Percentiles rank a stretch among this genome's conserved stretches.
Evolutionary conservation across 2,113 vertebrate genomes (phyloP).

Genomic region (Spermophilus dauricus): DNA sequence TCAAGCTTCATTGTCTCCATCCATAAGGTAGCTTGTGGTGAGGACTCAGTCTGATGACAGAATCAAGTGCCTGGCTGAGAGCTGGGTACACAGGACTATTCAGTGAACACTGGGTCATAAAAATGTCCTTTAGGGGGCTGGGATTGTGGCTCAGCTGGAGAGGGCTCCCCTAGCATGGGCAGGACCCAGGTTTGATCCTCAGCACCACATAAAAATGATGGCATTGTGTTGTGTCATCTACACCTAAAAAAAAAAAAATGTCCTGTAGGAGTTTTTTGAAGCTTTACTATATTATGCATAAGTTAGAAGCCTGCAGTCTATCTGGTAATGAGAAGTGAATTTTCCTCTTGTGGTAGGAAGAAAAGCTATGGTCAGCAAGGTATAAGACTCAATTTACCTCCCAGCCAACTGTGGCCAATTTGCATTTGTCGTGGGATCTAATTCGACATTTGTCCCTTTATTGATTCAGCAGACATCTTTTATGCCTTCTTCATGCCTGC

Average conservation of each 20-base stretch:
- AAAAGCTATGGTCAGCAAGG: not conserved
- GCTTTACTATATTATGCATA: constrained; percentile 21
- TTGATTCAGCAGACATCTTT: constrained; percentile 38
- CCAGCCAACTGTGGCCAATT: not conserved
- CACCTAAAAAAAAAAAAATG: not conserved
- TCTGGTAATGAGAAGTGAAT: constrained; percentile 36
- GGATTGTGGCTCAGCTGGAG: too few relatives aligned
- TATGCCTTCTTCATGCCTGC: not conserved
- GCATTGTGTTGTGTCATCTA: too few relatives aligned
- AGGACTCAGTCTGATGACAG: not conserved
- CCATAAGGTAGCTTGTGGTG: not conserved
- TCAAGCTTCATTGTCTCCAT: not conserved
- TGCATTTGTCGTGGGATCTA: constrained; percentile 14
- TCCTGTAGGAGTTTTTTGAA: not conserved
- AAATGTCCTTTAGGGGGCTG: not conserved
- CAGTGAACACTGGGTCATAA: not conserved
- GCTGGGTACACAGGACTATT: not conserved
- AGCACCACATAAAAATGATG: too few relatives aligned
- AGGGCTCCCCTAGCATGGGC: too few relatives aligned
- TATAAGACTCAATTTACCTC: constrained; percentile 2
- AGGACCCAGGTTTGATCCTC: too few relatives aligned
- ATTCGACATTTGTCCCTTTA: not conserved
- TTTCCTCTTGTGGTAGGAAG: not conserved
- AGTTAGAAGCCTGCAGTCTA: not conserved
- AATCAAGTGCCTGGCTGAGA: constrained; percentile 15